Conservation (phyloP, 2,797 vertebrate species). For the Staurois parvus region DNA sequence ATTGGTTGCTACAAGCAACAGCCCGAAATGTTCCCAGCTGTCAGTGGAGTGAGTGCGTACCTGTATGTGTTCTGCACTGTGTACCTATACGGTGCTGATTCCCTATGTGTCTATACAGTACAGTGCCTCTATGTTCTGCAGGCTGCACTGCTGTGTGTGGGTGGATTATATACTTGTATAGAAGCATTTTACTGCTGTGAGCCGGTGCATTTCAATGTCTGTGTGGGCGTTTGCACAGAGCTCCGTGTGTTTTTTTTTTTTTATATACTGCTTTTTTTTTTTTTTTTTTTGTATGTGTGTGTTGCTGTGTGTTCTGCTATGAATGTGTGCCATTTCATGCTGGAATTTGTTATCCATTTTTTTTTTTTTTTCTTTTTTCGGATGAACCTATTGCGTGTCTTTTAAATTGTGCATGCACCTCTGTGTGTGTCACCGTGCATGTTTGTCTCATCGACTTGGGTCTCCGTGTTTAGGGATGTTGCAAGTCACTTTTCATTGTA, state of each 20-base stretch:
- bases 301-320: slow-evolving; percentile 21
- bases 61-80: neutral
- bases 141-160: slow-evolving; percentile 71
- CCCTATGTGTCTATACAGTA: slow-evolving; percentile 19
- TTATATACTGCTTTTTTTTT: slow-evolving; percentile 49
- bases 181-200: slow-evolving; percentile 59
- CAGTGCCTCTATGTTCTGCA: slow-evolving; percentile 42
- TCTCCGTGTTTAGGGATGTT: neutral
- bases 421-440: neutral
- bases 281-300: slow-evolving; percentile 26
- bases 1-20: neutral
- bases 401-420: neutral
- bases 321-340: slow-evolving; percentile 28
- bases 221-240: slow-evolving; percentile 61
- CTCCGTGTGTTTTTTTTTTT: slow-evolving; percentile 38
- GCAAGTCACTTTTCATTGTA: slow-evolving; percentile 17
- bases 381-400: neutral
- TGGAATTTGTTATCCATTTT: neutral
- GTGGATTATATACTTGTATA: slow-evolving; percentile 64
- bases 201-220: slow-evolving; percentile 57
- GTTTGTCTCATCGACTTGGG: slow-evolving; percentile 2
- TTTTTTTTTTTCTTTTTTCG: no score
- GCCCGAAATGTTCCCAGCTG: neutral
- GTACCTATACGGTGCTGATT: neutral
- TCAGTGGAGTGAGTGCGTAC: neutral